Conservation (phyloP, 1,140 invertebrate genomes). For the Leptestheria dahalacensis region DNA sequence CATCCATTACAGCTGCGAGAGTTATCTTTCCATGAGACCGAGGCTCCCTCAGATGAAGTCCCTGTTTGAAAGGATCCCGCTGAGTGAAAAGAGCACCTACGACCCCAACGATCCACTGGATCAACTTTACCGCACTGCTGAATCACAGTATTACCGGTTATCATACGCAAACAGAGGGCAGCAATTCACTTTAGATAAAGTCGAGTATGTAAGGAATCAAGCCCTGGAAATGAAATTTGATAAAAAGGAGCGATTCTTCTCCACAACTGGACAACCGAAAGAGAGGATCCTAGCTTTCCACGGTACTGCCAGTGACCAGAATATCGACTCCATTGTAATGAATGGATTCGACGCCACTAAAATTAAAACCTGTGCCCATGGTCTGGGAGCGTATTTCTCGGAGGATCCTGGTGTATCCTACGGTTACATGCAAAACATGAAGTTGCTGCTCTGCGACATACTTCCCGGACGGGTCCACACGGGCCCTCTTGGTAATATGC, state of each 20-base stretch:
- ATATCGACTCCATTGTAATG: slow-evolving; percentile 10
- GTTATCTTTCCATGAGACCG: background rate
- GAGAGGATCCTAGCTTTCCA: slow-evolving; percentile 7
- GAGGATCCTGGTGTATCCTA: slow-evolving; percentile 7
- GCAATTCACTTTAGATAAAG: slow-evolving; percentile 3
- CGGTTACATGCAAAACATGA: background rate
- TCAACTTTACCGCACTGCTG: background rate
- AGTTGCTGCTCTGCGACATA: slow-evolving; percentile 5
- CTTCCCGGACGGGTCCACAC: slow-evolving; percentile 6
- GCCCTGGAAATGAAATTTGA: background rate
- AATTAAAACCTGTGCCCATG: background rate
- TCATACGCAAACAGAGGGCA: no score
- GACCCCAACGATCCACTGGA: slow-evolving; percentile 8
- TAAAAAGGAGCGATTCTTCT: background rate
- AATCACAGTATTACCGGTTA: slow-evolving; percentile 5
- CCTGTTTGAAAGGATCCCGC: background rate
- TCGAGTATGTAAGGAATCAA: slow-evolving; percentile 1
- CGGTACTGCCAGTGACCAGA: slow-evolving; percentile 5
- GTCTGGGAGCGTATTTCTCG: slow-evolving; percentile 11
- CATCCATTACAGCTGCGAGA: background rate
- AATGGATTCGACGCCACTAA: background rate
- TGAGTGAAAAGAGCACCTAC: background rate
- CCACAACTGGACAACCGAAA: background rate
- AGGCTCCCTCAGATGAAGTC: background rate
- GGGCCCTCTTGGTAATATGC: background rate